Conservation (phyloP, 2,797 vertebrate species). For the Pseudopleuronectes americanus region DNA sequence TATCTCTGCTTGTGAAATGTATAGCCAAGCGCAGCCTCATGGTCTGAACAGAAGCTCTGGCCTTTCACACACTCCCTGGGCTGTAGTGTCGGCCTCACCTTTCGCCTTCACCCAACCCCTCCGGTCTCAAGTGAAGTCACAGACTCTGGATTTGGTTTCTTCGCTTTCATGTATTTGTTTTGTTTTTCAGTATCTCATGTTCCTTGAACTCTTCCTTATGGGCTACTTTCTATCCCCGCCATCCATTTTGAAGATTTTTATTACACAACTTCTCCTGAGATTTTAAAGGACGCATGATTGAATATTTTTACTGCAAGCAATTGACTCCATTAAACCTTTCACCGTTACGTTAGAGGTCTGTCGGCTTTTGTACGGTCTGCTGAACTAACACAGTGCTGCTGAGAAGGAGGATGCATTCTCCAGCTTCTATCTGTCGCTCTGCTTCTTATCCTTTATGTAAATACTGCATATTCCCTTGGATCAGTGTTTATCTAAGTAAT, state of each 20-base stretch:
- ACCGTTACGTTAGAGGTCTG: constrained; percentile 42
- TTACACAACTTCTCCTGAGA: constrained; percentile 35
- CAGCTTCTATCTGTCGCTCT: constrained; percentile 45
- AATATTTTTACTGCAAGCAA: constrained; percentile 61
- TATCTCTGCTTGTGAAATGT: constrained; percentile 83
- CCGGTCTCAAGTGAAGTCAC: constrained; percentile 53
- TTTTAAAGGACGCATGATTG: constrained; percentile 54
- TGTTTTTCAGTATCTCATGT: constrained; percentile 13
- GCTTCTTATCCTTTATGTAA: constrained; percentile 66
- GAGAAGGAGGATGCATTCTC: constrained; percentile 63
- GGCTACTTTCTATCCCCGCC: not conserved
- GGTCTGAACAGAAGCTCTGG: constrained; percentile 68
- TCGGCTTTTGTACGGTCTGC: constrained; percentile 60
- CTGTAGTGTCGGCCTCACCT: constrained; percentile 60
- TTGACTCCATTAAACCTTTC: constrained; percentile 58
- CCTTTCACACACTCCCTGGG: constrained; percentile 77
- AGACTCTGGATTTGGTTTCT: constrained; percentile 58
- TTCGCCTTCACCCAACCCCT: constrained; percentile 47
- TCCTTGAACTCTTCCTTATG: constrained; percentile 28
- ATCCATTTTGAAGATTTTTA: constrained; percentile 18
- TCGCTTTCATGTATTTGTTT: constrained; percentile 54
- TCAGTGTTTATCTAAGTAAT: constrained; percentile 69
- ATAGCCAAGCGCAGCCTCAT: constrained; percentile 62
- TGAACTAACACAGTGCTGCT: constrained; percentile 65
- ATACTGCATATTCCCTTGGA: constrained; percentile 57